Evolutionary conservation across 1,140 invertebrate genomes (phyloP), one percentile per base, ranked within the genome.

Genomic region (Apis mellifera): DNA sequence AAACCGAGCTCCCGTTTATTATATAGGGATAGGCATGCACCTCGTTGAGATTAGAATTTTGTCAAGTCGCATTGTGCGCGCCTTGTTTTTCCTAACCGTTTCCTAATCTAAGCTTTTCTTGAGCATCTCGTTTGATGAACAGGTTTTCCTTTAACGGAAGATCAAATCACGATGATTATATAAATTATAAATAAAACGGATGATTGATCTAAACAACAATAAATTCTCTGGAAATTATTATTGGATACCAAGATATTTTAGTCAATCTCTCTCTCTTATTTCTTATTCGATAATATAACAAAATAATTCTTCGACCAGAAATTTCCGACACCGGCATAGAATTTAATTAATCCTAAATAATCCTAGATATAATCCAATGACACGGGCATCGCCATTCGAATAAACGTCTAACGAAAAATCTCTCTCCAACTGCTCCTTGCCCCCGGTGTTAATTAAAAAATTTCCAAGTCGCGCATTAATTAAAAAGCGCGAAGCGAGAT

Each of bases 391-490:
- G n/a, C 26, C 21, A 42, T 42, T 42, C 54, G 9, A 55, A 55
- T 57, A 57, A 72, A 57, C 70, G 52, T 55, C 17, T n/a, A n/a
- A 12, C 26, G 32, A n/a, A 72, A 72, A 21, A 72, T 42, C 54
- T 72, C 32, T 42, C 32, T 42, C 32, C 32, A 42, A 42, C 32
- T 13, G 19, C 23, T 15, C 15, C 26, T 59, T 48, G 48, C n/a
- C 23, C 55, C 23, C n/a, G n/a, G 55, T 7, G 32, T 75, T 75
- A 75, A 75, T 75, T 75, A 75, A 75, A 75, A 42, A 75, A 74
- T 75, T 64, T 75, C 21, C n/a, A 64, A 64, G 73, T 75, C 57
- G 19, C 73, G 73, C 42, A 50, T 75, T 75, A 75, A 75, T 75
- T 75, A 75, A 75, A 42, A 75, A 62, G 23, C 73, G n/a, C 54